Evolutionary conservation across 2,888 invertebrate species (phyloP).

Genomic region (Euphydryas editha): DNA sequence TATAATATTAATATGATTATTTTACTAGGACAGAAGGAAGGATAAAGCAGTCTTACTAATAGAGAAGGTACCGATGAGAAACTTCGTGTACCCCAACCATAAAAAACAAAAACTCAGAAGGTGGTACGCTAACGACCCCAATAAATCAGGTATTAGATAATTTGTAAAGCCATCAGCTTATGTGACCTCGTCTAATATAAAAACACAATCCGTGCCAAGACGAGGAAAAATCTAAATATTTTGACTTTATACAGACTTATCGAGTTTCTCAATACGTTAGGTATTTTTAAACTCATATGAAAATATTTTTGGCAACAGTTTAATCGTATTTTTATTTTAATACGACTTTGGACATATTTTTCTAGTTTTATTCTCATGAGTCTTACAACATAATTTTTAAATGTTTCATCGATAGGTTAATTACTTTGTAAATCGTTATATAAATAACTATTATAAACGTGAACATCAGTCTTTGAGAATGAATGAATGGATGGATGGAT

Average conservation of each 20-base stretch:
- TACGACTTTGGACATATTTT: too few species aligned
- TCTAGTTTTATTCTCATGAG: too few species aligned
- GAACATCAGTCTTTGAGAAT: too few species aligned
- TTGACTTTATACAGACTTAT: conserved; percentile 5
- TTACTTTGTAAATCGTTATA: too few species aligned
- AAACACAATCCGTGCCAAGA: conserved; percentile 20
- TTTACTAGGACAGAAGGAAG: background rate
- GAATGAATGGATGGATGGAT: too few species aligned
- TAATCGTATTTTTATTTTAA: too few species aligned
- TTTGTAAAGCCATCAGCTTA: conserved; percentile 21
- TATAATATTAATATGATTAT: conserved; percentile 18
- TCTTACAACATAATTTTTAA: too few species aligned
- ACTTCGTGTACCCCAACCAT: too few species aligned
- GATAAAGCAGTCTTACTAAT: too few species aligned
- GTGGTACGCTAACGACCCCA: conserved; percentile 28
- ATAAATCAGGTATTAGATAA: conserved; percentile 34
- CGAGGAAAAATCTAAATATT: conserved; percentile 20
- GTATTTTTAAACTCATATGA: background rate
- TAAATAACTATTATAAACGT: too few species aligned
- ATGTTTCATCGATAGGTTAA: too few species aligned
- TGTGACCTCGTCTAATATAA: conserved; percentile 24
- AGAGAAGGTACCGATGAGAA: too few species aligned
- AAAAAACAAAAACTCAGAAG: conserved; percentile 15
- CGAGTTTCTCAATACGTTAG: background rate
- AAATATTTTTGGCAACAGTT: background rate